A percentile compares a stretch with the other conserved stretches of the same genome.
Conservation (phyloP, 2,113 vertebrate species). For the Protobothrops mucrosquamatus region DNA sequence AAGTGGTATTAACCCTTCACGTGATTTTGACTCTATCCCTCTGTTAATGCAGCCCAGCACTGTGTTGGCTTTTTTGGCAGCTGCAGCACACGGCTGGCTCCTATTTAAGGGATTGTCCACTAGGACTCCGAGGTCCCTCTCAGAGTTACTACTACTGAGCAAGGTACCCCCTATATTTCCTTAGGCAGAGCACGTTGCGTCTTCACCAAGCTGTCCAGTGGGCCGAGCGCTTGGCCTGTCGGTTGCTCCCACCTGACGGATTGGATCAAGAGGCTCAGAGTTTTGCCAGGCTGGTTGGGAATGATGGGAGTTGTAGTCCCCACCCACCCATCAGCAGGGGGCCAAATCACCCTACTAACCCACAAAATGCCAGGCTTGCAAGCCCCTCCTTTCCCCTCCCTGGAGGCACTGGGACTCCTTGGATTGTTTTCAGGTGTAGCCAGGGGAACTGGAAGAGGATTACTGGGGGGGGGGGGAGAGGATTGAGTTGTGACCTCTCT, state of each 20-base stretch:
- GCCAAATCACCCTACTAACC: not conserved
- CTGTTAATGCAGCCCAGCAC: too few species aligned
- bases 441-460: not conserved
- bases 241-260: too few species aligned
- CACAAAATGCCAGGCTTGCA: not conserved
- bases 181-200: rapidly evolving
- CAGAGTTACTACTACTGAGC: too few species aligned
- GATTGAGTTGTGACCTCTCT: too few species aligned
- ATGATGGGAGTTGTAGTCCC: not conserved
- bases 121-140: too few species aligned
- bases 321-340: not conserved
- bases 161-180: not conserved
- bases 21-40: too few species aligned
- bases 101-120: too few species aligned
- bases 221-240: not conserved
- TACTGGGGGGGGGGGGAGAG: too few species aligned
- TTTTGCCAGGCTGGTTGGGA: not conserved
- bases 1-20: too few species aligned
- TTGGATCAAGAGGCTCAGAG: not conserved
- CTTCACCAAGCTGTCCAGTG: not conserved
- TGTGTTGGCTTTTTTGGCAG: too few species aligned
- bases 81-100: too few species aligned
- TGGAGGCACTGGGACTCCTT: not conserved
- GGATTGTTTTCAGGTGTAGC: not conserved
- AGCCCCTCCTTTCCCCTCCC: not conserved